A percentile compares a stretch with the other conserved stretches of the same genome.
phyloP scores from a whole-genome alignment of 2,888 invertebrate genomes.

The Drosophila quinaria region DNA sequence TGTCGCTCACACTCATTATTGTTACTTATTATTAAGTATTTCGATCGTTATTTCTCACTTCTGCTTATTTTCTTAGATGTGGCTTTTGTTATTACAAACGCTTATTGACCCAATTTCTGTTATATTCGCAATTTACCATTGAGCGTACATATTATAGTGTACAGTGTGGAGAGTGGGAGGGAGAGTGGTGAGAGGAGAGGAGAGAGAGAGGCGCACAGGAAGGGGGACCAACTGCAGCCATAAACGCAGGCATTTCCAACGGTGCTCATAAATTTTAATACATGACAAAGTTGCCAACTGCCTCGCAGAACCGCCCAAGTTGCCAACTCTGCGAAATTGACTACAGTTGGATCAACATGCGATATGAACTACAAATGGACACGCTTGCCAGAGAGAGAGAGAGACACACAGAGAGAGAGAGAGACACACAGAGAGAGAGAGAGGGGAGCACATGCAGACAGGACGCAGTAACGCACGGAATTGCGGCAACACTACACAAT shows the following conservation, averaged over 20 bases:
- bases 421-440: neutral
- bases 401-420: too few relatives aligned
- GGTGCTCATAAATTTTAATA: slow-evolving; percentile 66
- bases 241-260: slow-evolving; percentile 48
- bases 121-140: slow-evolving; percentile 49
- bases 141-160: slow-evolving; percentile 32
- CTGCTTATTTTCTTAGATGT: slow-evolving; percentile 28
- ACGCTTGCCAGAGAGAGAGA: slow-evolving; percentile 23
- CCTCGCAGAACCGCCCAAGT: slow-evolving; percentile 61
- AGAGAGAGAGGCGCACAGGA: neutral
- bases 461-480: slow-evolving; percentile 2
- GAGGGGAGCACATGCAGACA: slow-evolving; percentile 4
- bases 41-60: slow-evolving; percentile 61
- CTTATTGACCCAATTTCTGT: slow-evolving; percentile 72
- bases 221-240: slow-evolving; percentile 21
- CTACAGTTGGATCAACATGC: slow-evolving; percentile 54
- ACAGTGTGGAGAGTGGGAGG: neutral
- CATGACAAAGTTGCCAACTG: slow-evolving; percentile 73
- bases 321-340: slow-evolving; percentile 60
- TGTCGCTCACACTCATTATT: slow-evolving; percentile 75
- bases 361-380: slow-evolving; percentile 74
- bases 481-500: slow-evolving; percentile 8
- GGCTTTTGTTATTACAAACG: slow-evolving; percentile 62
- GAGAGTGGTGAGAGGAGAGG: neutral
- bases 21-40: slow-evolving; percentile 62